phyloP scores from a whole-genome alignment of 2,797 vertebrate genomes.

The Calcarius lapponicus region DNA sequence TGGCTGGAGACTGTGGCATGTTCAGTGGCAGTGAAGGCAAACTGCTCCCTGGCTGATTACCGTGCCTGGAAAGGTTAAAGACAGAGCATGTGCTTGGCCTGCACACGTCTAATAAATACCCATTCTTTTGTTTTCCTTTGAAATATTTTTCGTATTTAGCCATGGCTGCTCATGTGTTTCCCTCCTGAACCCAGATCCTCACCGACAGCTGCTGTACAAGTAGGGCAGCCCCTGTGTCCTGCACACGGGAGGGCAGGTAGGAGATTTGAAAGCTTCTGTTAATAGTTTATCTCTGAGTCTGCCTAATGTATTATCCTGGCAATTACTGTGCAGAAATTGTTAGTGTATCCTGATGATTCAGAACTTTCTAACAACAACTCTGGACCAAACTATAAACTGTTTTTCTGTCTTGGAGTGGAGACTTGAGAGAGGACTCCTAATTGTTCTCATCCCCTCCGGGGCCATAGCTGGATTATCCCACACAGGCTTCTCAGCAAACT shows the following conservation, averaged over 20 bases:
- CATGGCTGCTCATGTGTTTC: background rate
- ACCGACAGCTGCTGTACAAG: rapidly evolving
- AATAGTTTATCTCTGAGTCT: slow-evolving; percentile 33
- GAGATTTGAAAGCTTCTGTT: slow-evolving; percentile 21
- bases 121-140: background rate
- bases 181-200: background rate
- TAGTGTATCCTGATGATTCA: slow-evolving; percentile 63
- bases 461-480: slow-evolving; percentile 52
- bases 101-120: background rate
- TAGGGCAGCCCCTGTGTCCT: background rate
- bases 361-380: slow-evolving; percentile 62
- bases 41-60: background rate
- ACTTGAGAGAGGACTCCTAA: slow-evolving; percentile 59
- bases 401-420: slow-evolving; percentile 64
- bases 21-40: background rate
- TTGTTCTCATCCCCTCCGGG: slow-evolving; percentile 51
- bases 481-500: slow-evolving; percentile 40
- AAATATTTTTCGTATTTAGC: background rate
- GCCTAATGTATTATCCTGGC: slow-evolving; percentile 12
- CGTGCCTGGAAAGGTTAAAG: background rate
- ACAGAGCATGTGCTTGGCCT: background rate
- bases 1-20: background rate
- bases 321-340: slow-evolving; percentile 39
- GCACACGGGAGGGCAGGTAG: slow-evolving; percentile 2
- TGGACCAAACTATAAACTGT: slow-evolving; percentile 53